phyloP scores from a whole-genome alignment of 2,113 vertebrate genomes.

The Hydrochoerus hydrochaeris region DNA sequence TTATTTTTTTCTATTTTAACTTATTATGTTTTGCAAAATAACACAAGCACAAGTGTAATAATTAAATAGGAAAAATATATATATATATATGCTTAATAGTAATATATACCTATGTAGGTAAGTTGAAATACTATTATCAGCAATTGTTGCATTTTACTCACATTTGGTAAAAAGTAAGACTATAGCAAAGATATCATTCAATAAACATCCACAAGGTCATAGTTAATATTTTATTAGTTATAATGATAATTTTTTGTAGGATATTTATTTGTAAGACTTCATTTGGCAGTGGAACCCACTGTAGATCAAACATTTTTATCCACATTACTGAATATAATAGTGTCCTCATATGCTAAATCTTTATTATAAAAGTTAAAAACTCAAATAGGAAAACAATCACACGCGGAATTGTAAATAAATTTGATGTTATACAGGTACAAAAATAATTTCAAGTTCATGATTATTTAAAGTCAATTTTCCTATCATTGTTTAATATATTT shows the following conservation, averaged over 20 bases:
- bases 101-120: too few relatives aligned
- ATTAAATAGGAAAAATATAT: too few relatives aligned
- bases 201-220: neutral
- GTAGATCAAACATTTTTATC: neutral
- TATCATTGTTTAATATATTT: neutral
- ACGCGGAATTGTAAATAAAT: neutral
- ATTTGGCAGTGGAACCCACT: neutral
- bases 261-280: neutral
- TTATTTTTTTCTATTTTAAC: too few relatives aligned
- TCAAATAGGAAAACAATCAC: conserved; percentile 14
- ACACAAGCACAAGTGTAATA: too few relatives aligned
- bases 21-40: too few relatives aligned
- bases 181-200: neutral
- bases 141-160: too few relatives aligned
- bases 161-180: conserved; percentile 18
- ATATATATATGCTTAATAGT: too few relatives aligned
- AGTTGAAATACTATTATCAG: too few relatives aligned
- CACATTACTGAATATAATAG: neutral
- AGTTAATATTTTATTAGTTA: neutral
- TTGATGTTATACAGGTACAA: neutral
- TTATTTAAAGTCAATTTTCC: neutral
- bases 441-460: neutral
- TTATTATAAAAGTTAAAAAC: neutral
- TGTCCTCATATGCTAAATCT: neutral
- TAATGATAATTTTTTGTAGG: neutral